Base-by-base conservation (phyloP, 2,113 vertebrate genomes). In the Zosterops japonicus region DNA sequence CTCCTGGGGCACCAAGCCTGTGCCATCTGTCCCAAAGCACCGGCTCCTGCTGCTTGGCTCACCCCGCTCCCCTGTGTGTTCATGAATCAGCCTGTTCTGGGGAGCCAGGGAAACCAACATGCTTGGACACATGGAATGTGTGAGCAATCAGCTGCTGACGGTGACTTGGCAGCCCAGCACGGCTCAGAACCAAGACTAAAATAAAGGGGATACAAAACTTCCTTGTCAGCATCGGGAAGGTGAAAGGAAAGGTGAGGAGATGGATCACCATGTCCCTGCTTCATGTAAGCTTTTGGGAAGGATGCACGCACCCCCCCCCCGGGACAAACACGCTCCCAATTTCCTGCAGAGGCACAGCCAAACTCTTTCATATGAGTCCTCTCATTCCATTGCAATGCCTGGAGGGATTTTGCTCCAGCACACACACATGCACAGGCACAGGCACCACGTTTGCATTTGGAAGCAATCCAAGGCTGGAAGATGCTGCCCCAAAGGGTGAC, bases 401-500 rank as follows among this genome's bases (percentile, higher is more conserved):
- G 80, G 22, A 83, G 91, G 93, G 89, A 46, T 74, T 93, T 47
- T 70, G 69, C 88, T 91, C 79, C 57, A 9, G 29, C 68, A 49
- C 36, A 22, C 81, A 3, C 44, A 3, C 47, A 27, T 8, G 14
- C 9, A 3, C 47, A 27, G 21, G 44, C 67, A 36, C 17, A 47
- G 12, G 31, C 94, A 76, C 70, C 72, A 64, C 22, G 28, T 33
- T 94, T 16, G 2, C 49, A 5, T 10, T 31, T 91, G 96, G 96
- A 82, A 18, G 75, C 61, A 31, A 46, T 15, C 95, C 95, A 90
- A 55, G 92, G 77, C 77, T 84, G 81, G 93, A 31, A 72, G 90
- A 59, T n/a, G 94, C 74, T 85, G 90, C 92, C 94, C 75, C 22
- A 83, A 91, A 60, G 90, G 87, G 80, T 24, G 93, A 24, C 28